Evolutionary conservation across 2,113 vertebrate genomes (phyloP), one percentile per base, ranked within the genome.

Genomic region (Gasterosteus aculeatus): DNA sequence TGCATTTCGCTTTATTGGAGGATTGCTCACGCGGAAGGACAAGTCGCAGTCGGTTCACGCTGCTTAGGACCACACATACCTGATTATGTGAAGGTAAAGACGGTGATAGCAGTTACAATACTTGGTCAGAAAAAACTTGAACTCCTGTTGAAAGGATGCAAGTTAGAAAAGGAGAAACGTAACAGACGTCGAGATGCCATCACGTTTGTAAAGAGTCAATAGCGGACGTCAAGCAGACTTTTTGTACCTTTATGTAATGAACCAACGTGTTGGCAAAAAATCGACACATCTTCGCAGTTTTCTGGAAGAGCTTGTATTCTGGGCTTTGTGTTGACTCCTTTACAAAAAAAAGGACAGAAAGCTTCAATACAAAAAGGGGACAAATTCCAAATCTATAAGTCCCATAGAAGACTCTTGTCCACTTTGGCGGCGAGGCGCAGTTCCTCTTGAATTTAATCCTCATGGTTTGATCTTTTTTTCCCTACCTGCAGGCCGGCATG

Each of bases 191-290:
- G 1, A 41, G 3, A 47, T 16, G 16, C 1, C 8, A 76, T 0
- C 35, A 22, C 0, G 29, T 9, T 19, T 9, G 49, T 29, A 9
- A 11, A 41, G 10, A 75, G 47, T 7, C 1, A 12, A 39, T 4
- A 66, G 12, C 5, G 35, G 19, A 18, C 3, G 39, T 31, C 14
- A 29, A 38, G 16, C 29, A 38, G 3, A 41, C 38, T 60, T 78
- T 2, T 0, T 16, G 9, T 94, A 99, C 98, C 96, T 98, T 99
- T 82, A 94, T 94, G 73, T 99, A 99, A 88, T 97, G 96, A 77
- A 98, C 92, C 72, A 99, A 92, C 19, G 97, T 98, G 93, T 97
- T 98, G 41, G 94, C 95, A 95, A 99, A 97, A 88, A 99, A 99
- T 70, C 96, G 94, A 92, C 96, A 98, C 74, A 98, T 93, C 85